Conservation (phyloP, 2,888 invertebrate genomes). For the Drosophila setosimentum region DNA sequence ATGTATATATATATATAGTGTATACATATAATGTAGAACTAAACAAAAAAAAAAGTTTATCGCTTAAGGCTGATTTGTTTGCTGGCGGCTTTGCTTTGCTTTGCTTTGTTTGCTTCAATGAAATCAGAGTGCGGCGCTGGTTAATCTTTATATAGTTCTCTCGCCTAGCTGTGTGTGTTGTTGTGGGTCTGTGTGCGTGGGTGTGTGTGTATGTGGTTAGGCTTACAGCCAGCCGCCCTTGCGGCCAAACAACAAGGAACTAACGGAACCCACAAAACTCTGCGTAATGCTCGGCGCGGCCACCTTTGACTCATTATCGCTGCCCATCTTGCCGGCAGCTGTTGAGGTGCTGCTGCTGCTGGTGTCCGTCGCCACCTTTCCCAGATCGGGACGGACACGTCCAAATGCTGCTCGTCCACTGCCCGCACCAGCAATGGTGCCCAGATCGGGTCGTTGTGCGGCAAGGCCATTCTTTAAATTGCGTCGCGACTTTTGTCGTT, state of each 20-base stretch:
- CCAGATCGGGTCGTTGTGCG: slow-evolving; percentile 87
- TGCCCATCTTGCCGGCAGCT: slow-evolving; percentile 7
- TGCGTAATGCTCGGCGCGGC: slow-evolving; percentile 84
- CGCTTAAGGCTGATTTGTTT: slow-evolving; percentile 20
- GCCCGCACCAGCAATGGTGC: slow-evolving; percentile 85
- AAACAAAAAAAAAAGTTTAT: slow-evolving; percentile 39
- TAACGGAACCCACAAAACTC: slow-evolving; percentile 90
- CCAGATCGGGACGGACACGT: slow-evolving; percentile 80
- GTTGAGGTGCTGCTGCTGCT: slow-evolving; percentile 8
- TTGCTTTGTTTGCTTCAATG: slow-evolving; percentile 23
- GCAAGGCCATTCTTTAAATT: slow-evolving; percentile 86
- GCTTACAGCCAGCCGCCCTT: slow-evolving; percentile 92
- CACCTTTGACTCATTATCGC: slow-evolving; percentile 70
- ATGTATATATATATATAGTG: slow-evolving; percentile 8
- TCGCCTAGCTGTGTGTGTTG: slow-evolving; percentile 11
- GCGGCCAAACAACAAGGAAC: slow-evolving; percentile 92
- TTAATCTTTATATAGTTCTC: slow-evolving; percentile 5
- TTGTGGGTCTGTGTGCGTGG: slow-evolving; percentile 1
- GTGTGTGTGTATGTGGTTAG: slow-evolving; percentile 11
- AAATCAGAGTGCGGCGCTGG: slow-evolving; percentile 48
- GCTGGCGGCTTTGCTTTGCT: slow-evolving; percentile 2
- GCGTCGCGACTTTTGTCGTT: slow-evolving; percentile 86
- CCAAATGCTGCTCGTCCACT: slow-evolving; percentile 78
- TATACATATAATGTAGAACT: slow-evolving; percentile 23
- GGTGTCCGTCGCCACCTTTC: slow-evolving; percentile 64